phyloP scores from a whole-genome alignment of 2,113 vertebrate species.

The Ceyx melanurus region DNA sequence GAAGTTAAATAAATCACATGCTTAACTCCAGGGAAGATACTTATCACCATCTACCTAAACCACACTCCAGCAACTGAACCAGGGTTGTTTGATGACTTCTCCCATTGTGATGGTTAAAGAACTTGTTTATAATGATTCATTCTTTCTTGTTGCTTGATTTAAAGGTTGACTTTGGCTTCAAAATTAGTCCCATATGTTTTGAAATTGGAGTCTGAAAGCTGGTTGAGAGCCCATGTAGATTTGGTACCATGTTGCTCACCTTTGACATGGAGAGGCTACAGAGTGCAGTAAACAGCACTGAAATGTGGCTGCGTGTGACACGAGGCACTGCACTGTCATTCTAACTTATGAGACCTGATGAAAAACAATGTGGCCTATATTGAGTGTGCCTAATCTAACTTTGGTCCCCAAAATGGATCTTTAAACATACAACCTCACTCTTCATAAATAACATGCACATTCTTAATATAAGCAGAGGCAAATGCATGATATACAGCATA shows the following conservation, averaged over 20 bases:
- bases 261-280: slow-evolving; percentile 14
- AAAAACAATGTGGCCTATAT: not conserved
- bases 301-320: slow-evolving; percentile 10
- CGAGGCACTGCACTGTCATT: not conserved
- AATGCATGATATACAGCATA: not conserved
- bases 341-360: slow-evolving; percentile 1
- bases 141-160: slow-evolving; percentile 65
- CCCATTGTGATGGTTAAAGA: slow-evolving; percentile 73
- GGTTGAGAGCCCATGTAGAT: slow-evolving; percentile 40
- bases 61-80: not conserved
- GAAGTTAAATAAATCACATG: not conserved
- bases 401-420: slow-evolving; percentile 3
- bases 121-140: slow-evolving; percentile 68
- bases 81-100: slow-evolving; percentile 35
- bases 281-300: slow-evolving; percentile 32
- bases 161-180: slow-evolving; percentile 68
- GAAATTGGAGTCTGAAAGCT: slow-evolving; percentile 50
- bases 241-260: slow-evolving; percentile 46
- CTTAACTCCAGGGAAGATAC: not conserved
- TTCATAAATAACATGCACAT: slow-evolving; percentile 22
- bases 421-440: slow-evolving; percentile 24
- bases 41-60: not conserved
- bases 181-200: slow-evolving; percentile 77
- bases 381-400: not conserved
- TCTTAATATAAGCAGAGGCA: not conserved